Conservation (phyloP, 2,888 invertebrate genomes). For the Cephalotes varians region DNA sequence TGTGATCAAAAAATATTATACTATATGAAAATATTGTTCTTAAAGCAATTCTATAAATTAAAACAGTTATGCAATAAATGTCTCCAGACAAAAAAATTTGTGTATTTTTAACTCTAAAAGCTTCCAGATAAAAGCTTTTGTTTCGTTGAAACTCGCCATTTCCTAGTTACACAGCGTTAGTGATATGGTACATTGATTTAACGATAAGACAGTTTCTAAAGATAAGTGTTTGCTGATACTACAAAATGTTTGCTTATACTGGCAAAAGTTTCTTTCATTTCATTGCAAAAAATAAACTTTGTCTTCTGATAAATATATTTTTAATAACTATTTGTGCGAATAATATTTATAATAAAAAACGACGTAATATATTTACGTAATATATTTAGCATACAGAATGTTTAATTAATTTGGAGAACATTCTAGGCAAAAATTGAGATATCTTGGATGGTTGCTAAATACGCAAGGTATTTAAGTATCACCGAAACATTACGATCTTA, state of each 20-base stretch:
- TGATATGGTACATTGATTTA: slow-evolving; percentile 5
- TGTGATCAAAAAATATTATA: not conserved
- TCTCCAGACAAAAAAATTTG: not conserved
- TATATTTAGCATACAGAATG: not conserved
- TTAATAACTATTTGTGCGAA: not conserved
- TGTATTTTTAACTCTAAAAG: not conserved
- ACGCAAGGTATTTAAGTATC: slow-evolving; percentile 21
- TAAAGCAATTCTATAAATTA: not conserved
- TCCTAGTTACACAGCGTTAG: not conserved
- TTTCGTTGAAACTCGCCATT: slow-evolving; percentile 17
- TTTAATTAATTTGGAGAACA: slow-evolving; percentile 1
- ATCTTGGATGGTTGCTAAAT: slow-evolving; percentile 3
- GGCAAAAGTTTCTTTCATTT: not conserved
- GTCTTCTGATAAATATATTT: not conserved
- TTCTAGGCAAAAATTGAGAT: not conserved
- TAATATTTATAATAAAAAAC: not conserved
- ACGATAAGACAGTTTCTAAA: slow-evolving; percentile 3
- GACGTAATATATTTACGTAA: no score
- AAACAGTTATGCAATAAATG: not conserved
- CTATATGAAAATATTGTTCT: not conserved
- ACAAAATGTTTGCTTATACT: no score
- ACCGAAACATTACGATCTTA: slow-evolving; percentile 13
- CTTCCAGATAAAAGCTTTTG: slow-evolving; percentile 16
- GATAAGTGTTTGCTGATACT: not conserved
- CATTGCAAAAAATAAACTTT: not conserved